Evolutionary conservation across 2,113 vertebrate genomes (phyloP).

Genomic region (Heterotis niloticus): DNA sequence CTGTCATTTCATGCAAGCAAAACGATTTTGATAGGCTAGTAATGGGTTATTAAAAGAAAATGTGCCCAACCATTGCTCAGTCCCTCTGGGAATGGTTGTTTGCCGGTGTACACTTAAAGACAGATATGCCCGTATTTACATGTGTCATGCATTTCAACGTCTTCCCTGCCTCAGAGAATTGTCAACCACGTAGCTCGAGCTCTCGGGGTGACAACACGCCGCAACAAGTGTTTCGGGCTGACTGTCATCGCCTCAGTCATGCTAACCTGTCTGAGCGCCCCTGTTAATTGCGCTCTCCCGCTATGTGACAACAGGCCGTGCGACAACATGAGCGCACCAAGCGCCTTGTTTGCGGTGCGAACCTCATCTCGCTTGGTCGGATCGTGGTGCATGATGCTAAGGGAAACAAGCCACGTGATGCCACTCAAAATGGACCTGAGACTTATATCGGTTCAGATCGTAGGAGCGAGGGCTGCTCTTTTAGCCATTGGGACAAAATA

Average conservation of each 20-base stretch:
- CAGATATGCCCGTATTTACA: slow-evolving; percentile 42
- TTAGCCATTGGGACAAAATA: too few species aligned
- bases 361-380: background rate
- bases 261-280: slow-evolving; percentile 28
- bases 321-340: background rate
- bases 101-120: slow-evolving; percentile 29
- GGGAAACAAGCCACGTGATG: too few species aligned
- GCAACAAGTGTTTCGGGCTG: slow-evolving; percentile 39
- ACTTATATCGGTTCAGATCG: too few species aligned
- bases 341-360: background rate
- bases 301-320: background rate
- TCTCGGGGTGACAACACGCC: slow-evolving; percentile 35
- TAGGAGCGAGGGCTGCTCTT: too few species aligned
- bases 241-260: slow-evolving; percentile 35
- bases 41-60: slow-evolving; percentile 47
- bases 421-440: too few species aligned
- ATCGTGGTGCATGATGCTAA: background rate
- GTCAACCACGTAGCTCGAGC: slow-evolving; percentile 40
- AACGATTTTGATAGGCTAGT: slow-evolving; percentile 44
- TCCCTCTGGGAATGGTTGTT: slow-evolving; percentile 39
- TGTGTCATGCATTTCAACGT: slow-evolving; percentile 38
- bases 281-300: background rate
- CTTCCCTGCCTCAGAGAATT: slow-evolving; percentile 39
- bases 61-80: slow-evolving; percentile 30
- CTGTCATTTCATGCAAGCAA: slow-evolving; percentile 39